phyloP scores from a whole-genome alignment of 2,888 invertebrate genomes.

The Drosophila testacea region DNA sequence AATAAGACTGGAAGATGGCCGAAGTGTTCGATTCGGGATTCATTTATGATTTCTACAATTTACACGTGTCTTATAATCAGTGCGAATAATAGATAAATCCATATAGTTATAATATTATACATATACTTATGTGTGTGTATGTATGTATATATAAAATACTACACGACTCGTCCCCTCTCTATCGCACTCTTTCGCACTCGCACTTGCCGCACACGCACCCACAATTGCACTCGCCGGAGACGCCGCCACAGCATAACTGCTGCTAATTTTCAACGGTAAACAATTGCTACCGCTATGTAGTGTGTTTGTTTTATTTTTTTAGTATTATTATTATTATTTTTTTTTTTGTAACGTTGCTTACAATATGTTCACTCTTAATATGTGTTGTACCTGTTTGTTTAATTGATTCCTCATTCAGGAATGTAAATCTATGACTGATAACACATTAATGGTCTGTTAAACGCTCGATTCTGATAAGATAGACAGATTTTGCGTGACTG shows the following conservation, averaged over 20 bases:
- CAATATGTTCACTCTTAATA: slow-evolving; percentile 16
- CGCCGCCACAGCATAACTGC: slow-evolving; percentile 48
- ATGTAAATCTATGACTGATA: slow-evolving; percentile 53
- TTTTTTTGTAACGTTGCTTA: slow-evolving; percentile 37
- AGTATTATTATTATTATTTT: not conserved
- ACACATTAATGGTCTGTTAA: slow-evolving; percentile 1
- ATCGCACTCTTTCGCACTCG: slow-evolving; percentile 27
- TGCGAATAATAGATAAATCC: slow-evolving; percentile 18
- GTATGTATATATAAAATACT: slow-evolving; percentile 8
- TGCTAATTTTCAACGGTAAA: slow-evolving; percentile 75
- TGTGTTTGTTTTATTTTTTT: not conserved
- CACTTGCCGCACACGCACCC: slow-evolving; percentile 63
- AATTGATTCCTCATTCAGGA: slow-evolving; percentile 19
- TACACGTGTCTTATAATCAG: slow-evolving; percentile 45
- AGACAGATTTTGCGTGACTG: slow-evolving; percentile 2
- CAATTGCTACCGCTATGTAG: slow-evolving; percentile 49
- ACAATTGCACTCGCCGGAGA: slow-evolving; percentile 56
- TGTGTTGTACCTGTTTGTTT: slow-evolving; percentile 24
- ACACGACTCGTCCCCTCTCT: slow-evolving; percentile 24
- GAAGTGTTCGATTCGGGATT: slow-evolving; percentile 5
- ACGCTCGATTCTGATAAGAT: slow-evolving; percentile 23
- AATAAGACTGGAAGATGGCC: slow-evolving; percentile 1
- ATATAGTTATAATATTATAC: slow-evolving; percentile 8
- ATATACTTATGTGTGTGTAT: not conserved
- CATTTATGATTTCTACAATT: slow-evolving; percentile 34